Percentiles rank a stretch among this genome's conserved stretches.
Evolutionary conservation across 2,113 vertebrate species (phyloP).

Genomic region (Empidonax traillii): DNA sequence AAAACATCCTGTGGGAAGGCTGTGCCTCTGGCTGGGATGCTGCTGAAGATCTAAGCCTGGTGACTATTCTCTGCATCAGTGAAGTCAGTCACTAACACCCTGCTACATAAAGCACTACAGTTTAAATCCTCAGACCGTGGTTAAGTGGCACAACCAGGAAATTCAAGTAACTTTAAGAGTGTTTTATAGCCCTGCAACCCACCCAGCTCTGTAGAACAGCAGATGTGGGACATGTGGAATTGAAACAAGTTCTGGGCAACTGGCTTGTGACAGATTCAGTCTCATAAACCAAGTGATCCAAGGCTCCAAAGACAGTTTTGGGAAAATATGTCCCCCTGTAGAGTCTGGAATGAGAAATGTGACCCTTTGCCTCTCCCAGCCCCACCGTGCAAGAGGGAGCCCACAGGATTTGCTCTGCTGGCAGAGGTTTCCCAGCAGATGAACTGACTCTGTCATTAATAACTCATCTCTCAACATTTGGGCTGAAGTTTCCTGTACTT

Average conservation of each 20-base stretch:
- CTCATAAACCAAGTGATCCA: neutral
- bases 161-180: neutral
- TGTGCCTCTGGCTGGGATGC: neutral
- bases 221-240: fast-evolving
- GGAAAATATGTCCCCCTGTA: neutral
- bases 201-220: neutral
- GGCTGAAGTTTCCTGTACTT: neutral
- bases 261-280: neutral
- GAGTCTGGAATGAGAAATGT: neutral
- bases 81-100: neutral
- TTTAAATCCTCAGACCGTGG: neutral
- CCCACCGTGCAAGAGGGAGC: neutral
- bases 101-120: neutral
- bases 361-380: neutral
- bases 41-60: neutral
- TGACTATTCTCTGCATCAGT: neutral
- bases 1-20: neutral
- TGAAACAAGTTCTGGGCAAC: neutral
- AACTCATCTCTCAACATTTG: neutral
- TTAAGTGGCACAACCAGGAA: neutral
- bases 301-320: neutral
- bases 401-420: neutral
- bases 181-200: neutral
- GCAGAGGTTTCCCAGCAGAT: neutral
- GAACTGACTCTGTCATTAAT: neutral